A percentile compares a stretch with the other conserved stretches of the same genome.
Evolutionary conservation across 1,140 invertebrate genomes (phyloP).

Genomic region (Philotrypesis tridentata): DNA sequence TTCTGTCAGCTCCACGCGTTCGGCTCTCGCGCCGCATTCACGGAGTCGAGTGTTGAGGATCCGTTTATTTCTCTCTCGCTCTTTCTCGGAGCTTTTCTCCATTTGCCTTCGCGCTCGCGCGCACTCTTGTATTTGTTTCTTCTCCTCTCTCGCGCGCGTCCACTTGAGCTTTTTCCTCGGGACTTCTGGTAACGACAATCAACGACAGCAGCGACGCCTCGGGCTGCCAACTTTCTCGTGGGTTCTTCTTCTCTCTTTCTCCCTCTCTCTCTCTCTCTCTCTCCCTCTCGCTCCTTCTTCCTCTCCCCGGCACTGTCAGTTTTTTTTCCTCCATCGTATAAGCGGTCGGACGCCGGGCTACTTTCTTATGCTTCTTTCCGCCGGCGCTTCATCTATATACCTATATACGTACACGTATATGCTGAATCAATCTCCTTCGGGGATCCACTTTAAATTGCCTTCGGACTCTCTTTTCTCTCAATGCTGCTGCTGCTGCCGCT

Average conservation of each 20-base stretch:
- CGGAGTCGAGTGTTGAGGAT: not conserved
- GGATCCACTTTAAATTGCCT: constrained; percentile 41
- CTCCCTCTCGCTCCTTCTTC: not conserved
- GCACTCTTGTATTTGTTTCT: too few species aligned
- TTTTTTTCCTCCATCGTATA: not conserved
- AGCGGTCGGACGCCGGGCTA: not conserved
- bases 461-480: not conserved
- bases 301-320: not conserved
- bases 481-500: too few species aligned
- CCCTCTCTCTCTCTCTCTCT: not conserved
- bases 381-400: not conserved
- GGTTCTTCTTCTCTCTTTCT: not conserved
- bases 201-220: not conserved
- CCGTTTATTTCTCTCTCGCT: not conserved
- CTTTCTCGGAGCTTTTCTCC: not conserved
- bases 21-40: too few species aligned
- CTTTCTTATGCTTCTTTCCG: constrained; percentile 20
- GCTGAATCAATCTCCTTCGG: constrained; percentile 35
- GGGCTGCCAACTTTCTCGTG: not conserved
- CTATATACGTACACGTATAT: too few species aligned
- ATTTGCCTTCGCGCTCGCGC: too few species aligned
- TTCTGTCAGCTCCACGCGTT: not conserved
- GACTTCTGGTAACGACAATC: not conserved
- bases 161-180: too few species aligned
- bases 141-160: too few species aligned